Conservation (phyloP, 2,113 vertebrate species). For the Mola mola region DNA sequence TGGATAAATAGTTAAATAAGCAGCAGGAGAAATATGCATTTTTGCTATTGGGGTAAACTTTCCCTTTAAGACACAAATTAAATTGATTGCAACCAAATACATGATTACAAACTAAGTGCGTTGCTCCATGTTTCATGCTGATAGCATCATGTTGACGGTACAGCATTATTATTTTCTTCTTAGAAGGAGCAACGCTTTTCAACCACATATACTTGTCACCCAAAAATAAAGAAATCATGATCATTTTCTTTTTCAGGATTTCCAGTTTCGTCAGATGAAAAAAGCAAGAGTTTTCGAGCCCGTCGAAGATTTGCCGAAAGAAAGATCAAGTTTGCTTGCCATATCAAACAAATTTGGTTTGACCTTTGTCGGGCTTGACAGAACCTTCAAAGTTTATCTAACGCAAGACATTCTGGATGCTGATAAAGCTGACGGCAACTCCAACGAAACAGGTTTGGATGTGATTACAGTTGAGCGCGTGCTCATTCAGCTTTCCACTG, state of each 20-base stretch:
- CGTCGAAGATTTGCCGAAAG: slow-evolving; percentile 85
- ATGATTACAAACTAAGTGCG: not conserved
- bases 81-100: no score
- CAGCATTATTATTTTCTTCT: no score
- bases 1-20: no score
- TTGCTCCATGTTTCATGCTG: not conserved
- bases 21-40: no score
- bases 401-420: slow-evolving; percentile 86
- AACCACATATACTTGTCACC: no score
- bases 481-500: not conserved
- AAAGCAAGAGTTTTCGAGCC: slow-evolving; percentile 89
- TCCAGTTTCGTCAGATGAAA: slow-evolving; percentile 95
- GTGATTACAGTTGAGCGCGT: not conserved
- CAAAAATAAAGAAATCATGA: no score
- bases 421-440: slow-evolving; percentile 85
- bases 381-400: slow-evolving; percentile 86
- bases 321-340: slow-evolving; percentile 87
- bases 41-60: no score
- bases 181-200: no score
- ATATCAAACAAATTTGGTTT: slow-evolving; percentile 94
- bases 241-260: slow-evolving; percentile 84
- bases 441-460: slow-evolving; percentile 88
- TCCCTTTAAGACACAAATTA: no score
- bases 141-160: no score
- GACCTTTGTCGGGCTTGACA: slow-evolving; percentile 85